phyloP scores from a whole-genome alignment of 1,140 invertebrate genomes.

The Hycleus phaleratus region DNA sequence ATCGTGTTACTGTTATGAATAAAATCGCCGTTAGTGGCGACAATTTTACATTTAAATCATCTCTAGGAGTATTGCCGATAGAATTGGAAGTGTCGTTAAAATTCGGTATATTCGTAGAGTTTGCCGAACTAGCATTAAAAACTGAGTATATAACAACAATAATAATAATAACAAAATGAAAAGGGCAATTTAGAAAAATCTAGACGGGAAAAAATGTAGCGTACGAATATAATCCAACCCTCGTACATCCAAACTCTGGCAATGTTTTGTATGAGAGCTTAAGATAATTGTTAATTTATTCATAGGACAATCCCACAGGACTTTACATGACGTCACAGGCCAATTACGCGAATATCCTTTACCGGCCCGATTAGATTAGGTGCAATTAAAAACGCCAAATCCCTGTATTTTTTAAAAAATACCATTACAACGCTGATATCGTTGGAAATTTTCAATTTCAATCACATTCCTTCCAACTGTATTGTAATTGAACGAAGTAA shows the following conservation, averaged over 20 bases:
- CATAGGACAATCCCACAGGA: slow-evolving; percentile 28
- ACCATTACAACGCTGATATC: slow-evolving; percentile 13
- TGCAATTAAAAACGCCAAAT: slow-evolving; percentile 30
- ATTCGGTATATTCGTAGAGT: no score
- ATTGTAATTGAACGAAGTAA: no score
- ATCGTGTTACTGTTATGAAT: slow-evolving; percentile 12
- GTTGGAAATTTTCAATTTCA: background rate
- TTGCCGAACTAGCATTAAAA: no score
- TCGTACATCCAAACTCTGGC: background rate
- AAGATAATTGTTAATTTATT: slow-evolving; percentile 34
- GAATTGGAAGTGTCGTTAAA: no score
- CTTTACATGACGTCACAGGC: slow-evolving; percentile 24
- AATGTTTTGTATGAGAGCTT: slow-evolving; percentile 24
- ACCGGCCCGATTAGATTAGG: slow-evolving; percentile 27
- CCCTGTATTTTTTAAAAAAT: slow-evolving; percentile 23
- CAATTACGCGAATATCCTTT: slow-evolving; percentile 30
- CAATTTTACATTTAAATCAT: background rate
- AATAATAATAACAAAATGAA: no score
- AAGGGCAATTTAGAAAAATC: no score
- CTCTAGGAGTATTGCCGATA: no score
- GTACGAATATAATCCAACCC: no score
- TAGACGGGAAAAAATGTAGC: no score
- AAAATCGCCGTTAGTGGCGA: slow-evolving; percentile 6
- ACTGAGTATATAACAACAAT: no score
- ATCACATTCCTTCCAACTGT: no score